Evolutionary conservation across 64 coral and sea anemone species (phyloP), one percentile per base, ranked within the genome.

Genomic region (Actinia tenebrosa): DNA sequence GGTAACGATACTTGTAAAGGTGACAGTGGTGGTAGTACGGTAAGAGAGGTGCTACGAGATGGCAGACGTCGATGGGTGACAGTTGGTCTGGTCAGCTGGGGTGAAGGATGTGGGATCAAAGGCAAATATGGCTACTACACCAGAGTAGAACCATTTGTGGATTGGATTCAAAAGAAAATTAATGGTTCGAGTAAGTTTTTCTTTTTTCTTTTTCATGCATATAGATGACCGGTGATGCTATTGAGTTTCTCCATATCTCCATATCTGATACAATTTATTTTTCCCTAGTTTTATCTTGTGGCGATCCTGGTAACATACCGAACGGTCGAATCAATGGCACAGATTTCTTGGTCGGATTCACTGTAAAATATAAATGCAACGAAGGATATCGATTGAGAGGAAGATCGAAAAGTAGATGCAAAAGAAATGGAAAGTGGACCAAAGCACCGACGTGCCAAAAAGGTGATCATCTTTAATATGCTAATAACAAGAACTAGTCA

Each of bases 391-490:
- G 16, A 16, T 53, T 93, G 0, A 79, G 19, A 6, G 83, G 82
- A 10, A 20, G 27, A 45, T 62, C 61, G 20, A 46, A 13, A 25
- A 80, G 86, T 78, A 86, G 17, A 45, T 98, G 95, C 66, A 79
- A 58, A 26, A 4, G 37, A 44, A 80, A 86, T 71, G 88, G 86
- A 58, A 87, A 86, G 86, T 98, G 95, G 95, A 87, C n/a, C 13
- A 88, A n/a, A 78, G 83, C 68, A 22, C 93, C 89, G 37, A 95
- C 27, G 19, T 95, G 93, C 78, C 56, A 60, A 72, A 75, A 23
- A 69, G 64, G 64, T 69, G n/a, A 26, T 18, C 13, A 15, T 61
- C 14, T 1, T 61, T 19, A 17, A 0, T 16, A 19, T 61, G 59
- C 47, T 13, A 13, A 60, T 60, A 16, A 16, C 58, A 18, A 16